These are phyloP conservation scores for Armadillidium nasatum DNA, from an alignment of 1,140 invertebrate genomes.

Conservation along the genomic window DNA sequence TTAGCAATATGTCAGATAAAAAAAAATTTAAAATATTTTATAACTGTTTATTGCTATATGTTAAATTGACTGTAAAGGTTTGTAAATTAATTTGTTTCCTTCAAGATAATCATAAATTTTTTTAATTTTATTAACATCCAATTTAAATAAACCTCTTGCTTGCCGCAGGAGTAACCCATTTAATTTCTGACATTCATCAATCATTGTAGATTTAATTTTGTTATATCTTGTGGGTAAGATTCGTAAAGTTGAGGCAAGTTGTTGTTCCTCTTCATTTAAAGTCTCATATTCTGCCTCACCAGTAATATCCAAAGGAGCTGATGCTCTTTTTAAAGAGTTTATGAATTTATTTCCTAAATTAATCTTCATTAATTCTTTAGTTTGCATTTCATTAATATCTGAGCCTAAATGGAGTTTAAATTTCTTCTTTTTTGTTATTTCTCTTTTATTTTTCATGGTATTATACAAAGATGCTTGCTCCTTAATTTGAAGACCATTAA, in stretches of 20 bases:
- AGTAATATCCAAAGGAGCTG: neutral
- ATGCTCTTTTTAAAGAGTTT: neutral
- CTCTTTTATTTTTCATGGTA: neutral
- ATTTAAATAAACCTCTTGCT: neutral
- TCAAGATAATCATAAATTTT: neutral
- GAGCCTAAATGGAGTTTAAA: neutral
- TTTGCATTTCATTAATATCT: neutral
- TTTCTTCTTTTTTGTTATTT: neutral
- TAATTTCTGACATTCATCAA: neutral
- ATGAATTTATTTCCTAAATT: neutral
- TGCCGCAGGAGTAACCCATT: neutral
- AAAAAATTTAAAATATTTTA: too few species aligned
- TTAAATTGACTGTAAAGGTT: too few species aligned
- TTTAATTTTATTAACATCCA: constrained; percentile 1
- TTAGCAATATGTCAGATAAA: too few species aligned
- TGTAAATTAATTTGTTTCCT: too few species aligned
- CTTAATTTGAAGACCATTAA: neutral
- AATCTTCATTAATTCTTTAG: neutral
- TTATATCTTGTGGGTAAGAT: neutral
- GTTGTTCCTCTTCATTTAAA: neutral
- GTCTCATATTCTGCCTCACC: neutral
- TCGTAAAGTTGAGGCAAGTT: neutral
- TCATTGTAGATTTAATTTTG: neutral
- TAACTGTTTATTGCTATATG: too few species aligned
- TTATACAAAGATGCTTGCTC: neutral